Evolutionary conservation across 2,113 vertebrate genomes (phyloP).

Genomic region (Lota lota): DNA sequence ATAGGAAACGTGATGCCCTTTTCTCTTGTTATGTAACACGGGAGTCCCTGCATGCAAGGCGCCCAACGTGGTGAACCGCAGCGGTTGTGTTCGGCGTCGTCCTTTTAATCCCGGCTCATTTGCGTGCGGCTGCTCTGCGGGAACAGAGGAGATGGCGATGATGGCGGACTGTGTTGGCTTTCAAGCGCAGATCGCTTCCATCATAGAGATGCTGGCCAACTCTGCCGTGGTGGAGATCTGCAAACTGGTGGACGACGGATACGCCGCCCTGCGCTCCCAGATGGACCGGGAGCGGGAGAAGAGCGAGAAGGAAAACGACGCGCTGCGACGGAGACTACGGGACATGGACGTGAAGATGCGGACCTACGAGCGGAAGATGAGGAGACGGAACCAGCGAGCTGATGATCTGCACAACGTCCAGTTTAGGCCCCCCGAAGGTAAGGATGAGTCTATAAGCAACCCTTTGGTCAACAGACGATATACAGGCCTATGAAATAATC

Average conservation of each 20-base stretch:
- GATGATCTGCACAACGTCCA: slow-evolving; percentile 35
- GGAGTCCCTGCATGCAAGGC: no score
- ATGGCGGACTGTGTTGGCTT: slow-evolving; percentile 63
- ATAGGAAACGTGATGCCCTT: no score
- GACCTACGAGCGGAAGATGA: slow-evolving; percentile 57
- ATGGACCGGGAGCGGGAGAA: slow-evolving; percentile 55
- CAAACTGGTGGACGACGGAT: slow-evolving; percentile 63
- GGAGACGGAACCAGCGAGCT: slow-evolving; percentile 44
- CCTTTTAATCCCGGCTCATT: background rate
- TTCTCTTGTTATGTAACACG: no score
- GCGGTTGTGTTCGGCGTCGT: background rate
- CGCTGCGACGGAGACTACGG: slow-evolving; percentile 53
- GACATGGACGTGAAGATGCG: slow-evolving; percentile 60
- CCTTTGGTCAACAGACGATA: no score
- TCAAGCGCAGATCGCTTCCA: slow-evolving; percentile 63
- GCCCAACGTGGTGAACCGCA: no score
- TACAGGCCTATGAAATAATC: no score
- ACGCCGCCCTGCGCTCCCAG: slow-evolving; percentile 57
- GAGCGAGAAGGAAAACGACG: slow-evolving; percentile 54
- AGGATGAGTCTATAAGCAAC: background rate
- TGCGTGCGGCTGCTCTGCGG: slow-evolving; percentile 8
- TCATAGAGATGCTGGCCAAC: slow-evolving; percentile 63
- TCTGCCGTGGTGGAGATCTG: slow-evolving; percentile 69
- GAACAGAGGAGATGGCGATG: slow-evolving; percentile 11
- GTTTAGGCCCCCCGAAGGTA: slow-evolving; percentile 47